A percentile compares a stretch with the other conserved stretches of the same genome.
Evolutionary conservation across 92 coral and sea anemone species (phyloP).

Genomic region (Parazoanthus darwini): DNA sequence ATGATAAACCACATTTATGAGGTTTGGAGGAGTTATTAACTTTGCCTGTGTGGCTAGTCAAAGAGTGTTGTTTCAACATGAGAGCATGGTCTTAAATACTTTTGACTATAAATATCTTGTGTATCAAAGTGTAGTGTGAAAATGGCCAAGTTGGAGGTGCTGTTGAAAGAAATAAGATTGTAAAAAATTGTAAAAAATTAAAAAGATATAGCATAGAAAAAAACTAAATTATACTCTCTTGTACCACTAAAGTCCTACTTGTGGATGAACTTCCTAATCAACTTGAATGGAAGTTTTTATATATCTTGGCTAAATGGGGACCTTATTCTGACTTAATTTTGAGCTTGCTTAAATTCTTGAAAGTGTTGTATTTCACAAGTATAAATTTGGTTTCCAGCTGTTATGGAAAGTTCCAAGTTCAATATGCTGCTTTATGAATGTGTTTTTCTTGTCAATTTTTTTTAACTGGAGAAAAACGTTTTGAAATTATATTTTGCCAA

Average conservation of each 20-base stretch:
- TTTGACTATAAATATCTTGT: background rate
- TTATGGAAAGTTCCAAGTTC: background rate
- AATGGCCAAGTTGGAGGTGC: background rate
- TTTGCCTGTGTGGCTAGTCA: background rate
- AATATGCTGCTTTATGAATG: no score
- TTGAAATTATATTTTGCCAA: background rate
- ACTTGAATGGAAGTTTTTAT: conserved; percentile 4
- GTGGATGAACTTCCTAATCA: background rate
- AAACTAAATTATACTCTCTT: conserved; percentile 28
- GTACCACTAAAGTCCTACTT: background rate
- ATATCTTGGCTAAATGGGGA: background rate
- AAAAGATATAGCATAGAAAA: conserved; percentile 8
- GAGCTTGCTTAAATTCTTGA: background rate
- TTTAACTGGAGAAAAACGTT: no score
- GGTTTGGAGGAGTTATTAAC: conserved; percentile 2
- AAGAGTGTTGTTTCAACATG: background rate
- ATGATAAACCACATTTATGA: background rate
- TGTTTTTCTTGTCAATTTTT: no score
- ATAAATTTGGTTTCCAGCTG: background rate
- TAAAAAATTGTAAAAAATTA: conserved; percentile 33
- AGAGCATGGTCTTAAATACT: background rate
- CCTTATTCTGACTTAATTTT: background rate
- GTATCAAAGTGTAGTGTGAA: conserved; percentile 14
- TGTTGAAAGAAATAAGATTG: conserved; percentile 17
- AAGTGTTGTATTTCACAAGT: no score